Evolutionary conservation across 2,888 invertebrate genomes (phyloP).

Genomic region (Brenthis ino): DNA sequence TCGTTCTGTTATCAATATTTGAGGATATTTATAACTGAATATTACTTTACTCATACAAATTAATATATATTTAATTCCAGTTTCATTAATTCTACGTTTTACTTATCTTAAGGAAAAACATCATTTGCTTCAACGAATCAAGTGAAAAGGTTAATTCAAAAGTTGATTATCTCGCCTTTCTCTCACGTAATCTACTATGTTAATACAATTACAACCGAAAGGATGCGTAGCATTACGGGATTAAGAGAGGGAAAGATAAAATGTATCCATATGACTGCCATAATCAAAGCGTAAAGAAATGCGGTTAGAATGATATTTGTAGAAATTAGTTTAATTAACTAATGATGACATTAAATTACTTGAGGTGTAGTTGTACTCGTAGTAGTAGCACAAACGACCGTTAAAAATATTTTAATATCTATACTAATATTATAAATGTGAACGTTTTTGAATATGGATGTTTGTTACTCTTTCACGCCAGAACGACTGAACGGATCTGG

Average conservation of each 20-base stretch:
- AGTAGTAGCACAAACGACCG: too few species aligned
- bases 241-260: slow-evolving; percentile 35
- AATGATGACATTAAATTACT: too few species aligned
- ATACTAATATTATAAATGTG: too few species aligned
- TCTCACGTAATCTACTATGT: slow-evolving; percentile 41
- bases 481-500: too few species aligned
- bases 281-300: slow-evolving; percentile 31
- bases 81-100: slow-evolving; percentile 17
- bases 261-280: slow-evolving; percentile 22
- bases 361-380: too few species aligned
- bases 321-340: slow-evolving; percentile 7
- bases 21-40: background rate
- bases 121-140: slow-evolving; percentile 25
- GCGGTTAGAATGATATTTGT: background rate
- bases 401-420: too few species aligned
- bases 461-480: too few species aligned
- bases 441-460: too few species aligned
- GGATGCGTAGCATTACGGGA: slow-evolving; percentile 38
- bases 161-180: slow-evolving; percentile 41
- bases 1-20: too few species aligned
- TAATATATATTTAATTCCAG: slow-evolving; percentile 1
- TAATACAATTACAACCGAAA: slow-evolving; percentile 43
- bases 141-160: slow-evolving; percentile 40
- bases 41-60: background rate
- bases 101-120: slow-evolving; percentile 21